Evolutionary conservation across 2,113 vertebrate species (phyloP).

Genomic region (Benitochromis conjunctus): DNA sequence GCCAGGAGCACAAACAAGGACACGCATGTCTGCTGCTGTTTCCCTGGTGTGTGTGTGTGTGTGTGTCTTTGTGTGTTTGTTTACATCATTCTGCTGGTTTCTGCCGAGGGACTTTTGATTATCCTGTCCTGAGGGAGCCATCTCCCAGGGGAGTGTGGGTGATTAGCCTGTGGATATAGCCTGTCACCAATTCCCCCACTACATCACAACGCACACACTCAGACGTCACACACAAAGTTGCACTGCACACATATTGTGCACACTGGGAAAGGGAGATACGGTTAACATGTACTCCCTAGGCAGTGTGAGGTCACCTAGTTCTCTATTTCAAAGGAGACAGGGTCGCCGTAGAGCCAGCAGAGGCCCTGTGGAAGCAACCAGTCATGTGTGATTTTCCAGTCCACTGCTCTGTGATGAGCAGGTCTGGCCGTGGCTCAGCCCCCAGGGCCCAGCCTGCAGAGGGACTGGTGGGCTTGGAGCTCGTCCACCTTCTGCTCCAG

Average conservation of each 20-base stretch:
- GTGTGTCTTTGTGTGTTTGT: conserved; percentile 32
- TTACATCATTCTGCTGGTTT: conserved; percentile 32
- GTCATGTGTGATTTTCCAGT: conserved; percentile 74
- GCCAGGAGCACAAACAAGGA: conserved; percentile 43
- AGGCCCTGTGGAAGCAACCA: conserved; percentile 66
- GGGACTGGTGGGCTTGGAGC: conserved; percentile 58
- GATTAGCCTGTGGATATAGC: conserved; percentile 56
- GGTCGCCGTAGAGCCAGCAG: conserved; percentile 49
- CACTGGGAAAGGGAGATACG: conserved; percentile 34
- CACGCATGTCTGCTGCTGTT: conserved; percentile 16
- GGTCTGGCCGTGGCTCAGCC: conserved; percentile 42
- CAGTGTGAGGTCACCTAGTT: conserved; percentile 67
- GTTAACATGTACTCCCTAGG: conserved; percentile 60
- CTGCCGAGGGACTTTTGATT: conserved; percentile 43
- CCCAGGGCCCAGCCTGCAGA: conserved; percentile 34
- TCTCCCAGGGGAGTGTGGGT: conserved; percentile 33
- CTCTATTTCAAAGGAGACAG: conserved; percentile 72
- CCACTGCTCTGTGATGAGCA: conserved; percentile 66
- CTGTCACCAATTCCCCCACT: conserved; percentile 34
- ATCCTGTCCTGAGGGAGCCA: conserved; percentile 44
- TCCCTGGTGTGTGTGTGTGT: not conserved
- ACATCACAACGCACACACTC: conserved; percentile 8
- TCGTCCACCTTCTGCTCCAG: conserved; percentile 64
- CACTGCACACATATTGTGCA: not conserved
- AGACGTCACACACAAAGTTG: not conserved